Conservation (phyloP, 1,140 invertebrate genomes). For the Cyrtorhinus lividipennis region DNA sequence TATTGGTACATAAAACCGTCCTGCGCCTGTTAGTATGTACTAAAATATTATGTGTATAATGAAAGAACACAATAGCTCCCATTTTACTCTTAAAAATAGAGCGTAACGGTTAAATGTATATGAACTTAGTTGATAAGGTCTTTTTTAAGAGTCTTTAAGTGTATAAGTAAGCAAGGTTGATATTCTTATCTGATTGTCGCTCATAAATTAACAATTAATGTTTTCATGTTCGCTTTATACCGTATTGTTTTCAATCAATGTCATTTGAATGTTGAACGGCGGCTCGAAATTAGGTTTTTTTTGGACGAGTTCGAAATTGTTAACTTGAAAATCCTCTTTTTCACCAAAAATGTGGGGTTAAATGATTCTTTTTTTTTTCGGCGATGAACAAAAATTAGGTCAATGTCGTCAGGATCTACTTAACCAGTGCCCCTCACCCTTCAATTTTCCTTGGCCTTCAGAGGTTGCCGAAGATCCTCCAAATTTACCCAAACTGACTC, state of each 20-base stretch:
- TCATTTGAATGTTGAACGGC: not conserved
- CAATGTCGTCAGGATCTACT: no score
- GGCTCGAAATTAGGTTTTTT: not conserved
- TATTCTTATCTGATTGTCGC: slow-evolving; percentile 3
- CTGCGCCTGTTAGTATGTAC: slow-evolving; percentile 18
- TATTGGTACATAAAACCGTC: slow-evolving; percentile 21
- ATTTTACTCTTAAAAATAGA: not conserved
- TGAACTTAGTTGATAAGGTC: not conserved
- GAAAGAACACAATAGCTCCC: not conserved
- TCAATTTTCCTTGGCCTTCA: no score
- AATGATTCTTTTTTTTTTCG: no score
- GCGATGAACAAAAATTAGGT: no score
- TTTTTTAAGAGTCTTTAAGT: not conserved
- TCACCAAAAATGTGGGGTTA: no score
- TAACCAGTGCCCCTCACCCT: no score
- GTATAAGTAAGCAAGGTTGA: not conserved
- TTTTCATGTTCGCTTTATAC: not conserved
- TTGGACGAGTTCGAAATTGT: no score
- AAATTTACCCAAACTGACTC: no score
- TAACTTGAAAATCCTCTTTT: no score
- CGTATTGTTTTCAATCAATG: not conserved
- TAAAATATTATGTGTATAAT: not conserved
- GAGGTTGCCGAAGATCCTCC: no score
- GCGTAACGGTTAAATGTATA: not conserved
- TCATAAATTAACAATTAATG: not conserved